phyloP scores from a whole-genome alignment of 2,888 invertebrate genomes.

The Trachelus troglodyta region DNA sequence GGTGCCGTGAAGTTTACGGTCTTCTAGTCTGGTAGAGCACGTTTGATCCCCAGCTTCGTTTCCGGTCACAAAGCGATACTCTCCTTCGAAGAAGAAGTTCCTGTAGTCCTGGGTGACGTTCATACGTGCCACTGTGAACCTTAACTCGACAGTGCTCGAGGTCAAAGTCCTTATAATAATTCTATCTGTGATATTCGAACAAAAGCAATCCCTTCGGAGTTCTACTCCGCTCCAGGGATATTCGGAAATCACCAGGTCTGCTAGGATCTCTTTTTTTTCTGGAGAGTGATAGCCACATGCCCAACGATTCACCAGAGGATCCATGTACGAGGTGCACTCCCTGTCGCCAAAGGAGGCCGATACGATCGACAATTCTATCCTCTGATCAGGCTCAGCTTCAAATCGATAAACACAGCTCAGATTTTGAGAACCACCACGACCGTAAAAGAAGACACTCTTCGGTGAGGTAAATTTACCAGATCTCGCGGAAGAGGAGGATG shows the following conservation, averaged over 20 bases:
- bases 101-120: constrained; percentile 84
- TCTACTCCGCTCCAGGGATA: constrained; percentile 78
- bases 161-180: constrained; percentile 76
- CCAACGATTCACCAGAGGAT: constrained; percentile 75
- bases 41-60: constrained; percentile 70
- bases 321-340: constrained; percentile 75
- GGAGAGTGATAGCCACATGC: constrained; percentile 70
- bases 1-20: constrained; percentile 75
- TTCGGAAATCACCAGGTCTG: constrained; percentile 75
- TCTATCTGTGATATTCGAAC: constrained; percentile 76
- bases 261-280: constrained; percentile 59
- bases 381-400: constrained; percentile 76
- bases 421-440: constrained; percentile 82
- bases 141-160: constrained; percentile 77
- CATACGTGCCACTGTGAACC: constrained; percentile 82
- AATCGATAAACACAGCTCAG: constrained; percentile 81
- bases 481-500: constrained; percentile 34
- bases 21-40: constrained; percentile 77
- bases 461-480: constrained; percentile 79
- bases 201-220: constrained; percentile 79
- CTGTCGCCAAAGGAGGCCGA: constrained; percentile 78
- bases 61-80: constrained; percentile 75
- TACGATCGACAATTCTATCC: constrained; percentile 77
- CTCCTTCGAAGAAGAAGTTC: constrained; percentile 82
- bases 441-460: constrained; percentile 84